These are phyloP conservation scores for Perca flavescens DNA, from an alignment of 2,113 vertebrate species.

Conservation along the genomic window DNA sequence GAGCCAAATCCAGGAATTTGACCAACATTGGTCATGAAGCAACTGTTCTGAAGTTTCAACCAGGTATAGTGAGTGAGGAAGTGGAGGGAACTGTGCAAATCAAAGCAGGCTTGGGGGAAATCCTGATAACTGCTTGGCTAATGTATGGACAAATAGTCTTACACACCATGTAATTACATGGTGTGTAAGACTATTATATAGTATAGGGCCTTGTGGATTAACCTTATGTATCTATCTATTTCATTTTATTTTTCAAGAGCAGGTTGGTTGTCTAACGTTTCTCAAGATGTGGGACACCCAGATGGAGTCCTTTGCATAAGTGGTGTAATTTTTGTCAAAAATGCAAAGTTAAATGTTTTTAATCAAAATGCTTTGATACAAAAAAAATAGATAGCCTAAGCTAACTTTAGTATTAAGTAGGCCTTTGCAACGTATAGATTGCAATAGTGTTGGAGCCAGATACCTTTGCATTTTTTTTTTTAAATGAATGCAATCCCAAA, in stretches of 20 bases:
- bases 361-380: no score
- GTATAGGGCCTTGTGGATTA: neutral
- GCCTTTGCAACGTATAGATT: no score
- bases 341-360: no score
- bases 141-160: neutral
- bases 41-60: constrained; percentile 6
- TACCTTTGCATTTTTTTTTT: no score
- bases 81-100: neutral
- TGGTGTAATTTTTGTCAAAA: neutral
- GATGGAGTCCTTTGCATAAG: neutral
- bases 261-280: neutral
- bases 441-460: no score
- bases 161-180: no score
- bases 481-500: no score
- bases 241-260: no score
- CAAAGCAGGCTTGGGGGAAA: neutral
- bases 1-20: constrained; percentile 38
- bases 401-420: no score
- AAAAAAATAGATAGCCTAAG: no score
- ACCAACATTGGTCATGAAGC: constrained; percentile 8
- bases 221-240: neutral
- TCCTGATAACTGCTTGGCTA: neutral
- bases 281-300: neutral
- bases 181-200: no score
- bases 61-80: neutral